Conservation (phyloP, 2,797 vertebrate species). For the Sciurus carolinensis region DNA sequence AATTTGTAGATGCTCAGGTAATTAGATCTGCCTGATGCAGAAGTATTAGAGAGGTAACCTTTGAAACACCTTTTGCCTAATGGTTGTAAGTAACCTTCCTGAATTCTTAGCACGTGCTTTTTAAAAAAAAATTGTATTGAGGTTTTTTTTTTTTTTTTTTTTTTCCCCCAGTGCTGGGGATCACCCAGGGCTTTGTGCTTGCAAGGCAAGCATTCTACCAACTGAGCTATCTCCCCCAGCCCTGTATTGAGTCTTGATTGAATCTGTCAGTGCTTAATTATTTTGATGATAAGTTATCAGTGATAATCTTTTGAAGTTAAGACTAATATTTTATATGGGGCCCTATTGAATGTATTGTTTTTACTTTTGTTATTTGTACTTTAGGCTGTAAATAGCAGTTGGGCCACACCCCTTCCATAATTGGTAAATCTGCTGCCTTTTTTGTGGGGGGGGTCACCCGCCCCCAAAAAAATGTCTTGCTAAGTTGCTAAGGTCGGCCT, state of each 20-base stretch:
- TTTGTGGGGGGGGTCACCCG: no score
- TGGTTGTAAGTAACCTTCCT: neutral
- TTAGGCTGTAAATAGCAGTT: neutral
- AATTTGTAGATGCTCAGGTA: neutral
- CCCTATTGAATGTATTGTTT: neutral
- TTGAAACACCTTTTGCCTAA: conserved; percentile 12
- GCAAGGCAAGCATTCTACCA: no score
- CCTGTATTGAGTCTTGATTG: neutral
- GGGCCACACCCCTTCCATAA: neutral
- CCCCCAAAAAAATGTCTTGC: no score
- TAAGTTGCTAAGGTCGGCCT: no score
- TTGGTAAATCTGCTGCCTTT: neutral
- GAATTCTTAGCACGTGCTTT: conserved; percentile 8
- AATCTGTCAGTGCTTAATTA: neutral
- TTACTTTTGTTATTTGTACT: neutral
- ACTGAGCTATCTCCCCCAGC: neutral
- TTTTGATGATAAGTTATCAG: neutral
- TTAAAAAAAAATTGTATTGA: neutral
- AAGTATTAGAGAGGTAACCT: neutral
- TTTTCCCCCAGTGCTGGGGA: no score
- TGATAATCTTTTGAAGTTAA: neutral
- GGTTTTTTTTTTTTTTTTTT: no score
- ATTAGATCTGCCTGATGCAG: neutral
- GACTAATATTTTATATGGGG: neutral
- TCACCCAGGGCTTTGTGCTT: no score